These are phyloP conservation scores for Spea hammondii DNA, from an alignment of 2,797 vertebrate genomes.

Conservation along the genomic window DNA sequence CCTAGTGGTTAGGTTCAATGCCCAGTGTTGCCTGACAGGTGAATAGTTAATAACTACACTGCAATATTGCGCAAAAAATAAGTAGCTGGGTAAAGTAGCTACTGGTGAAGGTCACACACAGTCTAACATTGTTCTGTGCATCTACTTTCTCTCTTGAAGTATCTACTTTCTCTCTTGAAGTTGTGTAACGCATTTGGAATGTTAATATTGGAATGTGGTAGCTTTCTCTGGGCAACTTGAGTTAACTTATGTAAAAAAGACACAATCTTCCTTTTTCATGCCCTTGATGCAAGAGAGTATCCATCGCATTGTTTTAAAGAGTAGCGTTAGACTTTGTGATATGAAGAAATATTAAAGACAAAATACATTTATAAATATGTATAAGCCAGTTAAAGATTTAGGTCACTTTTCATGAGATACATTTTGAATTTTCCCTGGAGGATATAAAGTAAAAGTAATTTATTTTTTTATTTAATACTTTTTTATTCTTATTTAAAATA, in stretches of 20 bases:
- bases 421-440: constrained; percentile 26
- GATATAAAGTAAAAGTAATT: constrained; percentile 19
- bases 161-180: neutral
- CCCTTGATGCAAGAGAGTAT: neutral
- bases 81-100: neutral
- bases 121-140: neutral
- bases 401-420: constrained; percentile 40
- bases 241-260: constrained; percentile 1
- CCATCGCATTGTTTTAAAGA: neutral
- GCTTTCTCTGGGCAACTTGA: neutral
- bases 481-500: no score
- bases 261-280: neutral
- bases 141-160: neutral
- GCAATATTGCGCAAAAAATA: neutral
- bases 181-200: neutral
- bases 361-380: constrained; percentile 44
- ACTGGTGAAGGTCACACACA: constrained; percentile 2
- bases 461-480: no score
- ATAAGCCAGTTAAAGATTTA: constrained; percentile 45
- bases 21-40: no score
- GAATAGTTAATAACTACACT: no score
- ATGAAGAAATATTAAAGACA: constrained; percentile 20
- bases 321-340: neutral
- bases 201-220: neutral
- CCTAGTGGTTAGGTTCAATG: no score